Evolutionary conservation across 92 coral and sea anemone genomes (phyloP), one percentile per base, ranked within the genome.

Genomic region (Desmophyllum pertusum): DNA sequence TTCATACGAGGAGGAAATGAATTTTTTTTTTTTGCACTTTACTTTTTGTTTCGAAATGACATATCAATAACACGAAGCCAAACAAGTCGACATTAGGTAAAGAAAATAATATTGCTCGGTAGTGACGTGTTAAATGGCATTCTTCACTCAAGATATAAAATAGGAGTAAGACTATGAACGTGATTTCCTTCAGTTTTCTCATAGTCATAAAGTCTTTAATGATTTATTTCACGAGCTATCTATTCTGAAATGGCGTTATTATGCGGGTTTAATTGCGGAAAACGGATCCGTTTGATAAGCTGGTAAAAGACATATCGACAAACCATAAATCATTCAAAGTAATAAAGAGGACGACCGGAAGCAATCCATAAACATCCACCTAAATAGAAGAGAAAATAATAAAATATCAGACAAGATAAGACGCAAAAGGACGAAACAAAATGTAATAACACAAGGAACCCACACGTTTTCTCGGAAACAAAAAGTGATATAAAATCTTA

Each of bases 171-270:
- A 17, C 73, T 35, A 61, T 7, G 53, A 27, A 48, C 43, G 39
- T 61, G 33, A 77, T 40, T 59, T 59, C 51, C 7, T 27, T 33
- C 21, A 39, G 43, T 18, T 3, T 36, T 40, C 38, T 13, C 11
- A 9, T n/a, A 48, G 29, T 48, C 78, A 74, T 76, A 59, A 77
- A 77, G 50, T 15, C 53, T 1, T n/a, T 62, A 77, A 77, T 51
- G 29, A 75, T 10, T 30, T 35, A 11, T 21, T 77, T 27, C 6
- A 78, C 3, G 35, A 59, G 29, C n/a, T 21, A 21, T n/a, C 37
- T 33, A 27, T 30, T 66, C 23, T 36, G 31, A 36, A n/a, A 39
- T 19, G 30, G 14, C 35, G 18, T 25, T 69, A 25, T 48, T 50
- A 40, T 7, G 14, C 40, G 13, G 17, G 9, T 42, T 51, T n/a